Evolutionary conservation across 2,113 vertebrate genomes (phyloP), one percentile per base, ranked within the genome.

Genomic region (Neofelis nebulosa): DNA sequence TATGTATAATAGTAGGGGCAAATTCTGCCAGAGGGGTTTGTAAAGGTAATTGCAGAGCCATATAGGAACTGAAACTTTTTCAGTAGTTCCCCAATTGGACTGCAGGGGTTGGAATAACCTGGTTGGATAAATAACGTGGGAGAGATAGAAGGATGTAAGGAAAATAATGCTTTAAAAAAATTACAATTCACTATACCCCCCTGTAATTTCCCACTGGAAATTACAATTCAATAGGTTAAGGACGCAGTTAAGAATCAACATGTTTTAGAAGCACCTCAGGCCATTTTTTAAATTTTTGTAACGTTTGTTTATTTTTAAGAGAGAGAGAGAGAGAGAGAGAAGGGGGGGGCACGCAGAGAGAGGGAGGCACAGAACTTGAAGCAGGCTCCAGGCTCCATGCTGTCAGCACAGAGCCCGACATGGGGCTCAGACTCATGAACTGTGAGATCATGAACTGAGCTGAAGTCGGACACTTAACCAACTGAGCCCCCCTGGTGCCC

Each of bases 341-440:
- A 19, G 55, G 57, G 57, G 21, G 0, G 7, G 21, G 57, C 0
- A 0, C 7, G 0, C 21, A 61, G 57, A 61, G 57, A 23, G 21
- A 23, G 3, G 57, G 21, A 61, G 57, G 23, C 21, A 23, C 57
- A 61, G 57, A 61, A 8, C 57, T 61, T 61, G 57, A 61, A 61
- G 57, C 57, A 61, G 57, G 21, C 57, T 61, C 7, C 57, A 61
- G 57, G 21, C 57, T 61, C 57, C 57, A 0, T 61, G 57, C 8
- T 61, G 21, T 23, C 57, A 61, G 57, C 57, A 57, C 57, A 61
- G 57, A 23, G 19, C 19, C 57, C 57, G 23, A 61, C 3, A 8
- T 61, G 57, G 19, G 55, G 19, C 21, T 23, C 21, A 6, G 23
- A 61, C 57, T 61, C 57, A 61, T 23, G 2, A 61, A 61, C 57